A percentile compares a stretch with the other conserved stretches of the same genome.
Evolutionary conservation across 2,113 vertebrate species (phyloP).

Genomic region (Oriolus oriolus): DNA sequence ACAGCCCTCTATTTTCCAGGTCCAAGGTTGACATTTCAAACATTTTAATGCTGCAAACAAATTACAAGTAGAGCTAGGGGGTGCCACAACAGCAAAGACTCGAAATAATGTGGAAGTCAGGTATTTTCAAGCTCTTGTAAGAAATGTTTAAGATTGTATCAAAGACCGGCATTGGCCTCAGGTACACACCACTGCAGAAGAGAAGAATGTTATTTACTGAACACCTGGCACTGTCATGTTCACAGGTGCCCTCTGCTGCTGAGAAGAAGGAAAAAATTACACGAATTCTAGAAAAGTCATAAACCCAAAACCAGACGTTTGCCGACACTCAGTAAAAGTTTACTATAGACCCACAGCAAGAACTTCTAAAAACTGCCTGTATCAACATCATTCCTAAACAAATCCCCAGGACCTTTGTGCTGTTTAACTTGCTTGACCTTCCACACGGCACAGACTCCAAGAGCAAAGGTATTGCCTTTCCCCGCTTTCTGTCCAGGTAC

Average conservation of each 20-base stretch:
- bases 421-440: neutral
- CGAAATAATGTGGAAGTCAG: neutral
- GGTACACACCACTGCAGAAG: neutral
- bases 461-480: neutral
- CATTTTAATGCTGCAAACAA: neutral
- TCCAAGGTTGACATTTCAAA: neutral
- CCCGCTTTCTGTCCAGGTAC: neutral
- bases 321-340: neutral
- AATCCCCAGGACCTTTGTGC: neutral
- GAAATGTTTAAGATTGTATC: neutral
- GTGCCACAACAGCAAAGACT: neutral
- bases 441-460: rapidly evolving
- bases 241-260: slow-evolving; percentile 6
- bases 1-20: neutral
- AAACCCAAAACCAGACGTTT: neutral
- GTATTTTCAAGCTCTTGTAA: neutral
- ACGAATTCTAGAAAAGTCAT: neutral
- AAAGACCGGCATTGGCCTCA: neutral
- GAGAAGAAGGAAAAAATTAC: neutral
- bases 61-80: neutral
- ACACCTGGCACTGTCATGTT: neutral
- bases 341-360: neutral
- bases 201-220: neutral
- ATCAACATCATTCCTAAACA: neutral
- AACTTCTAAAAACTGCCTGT: neutral